Base-by-base conservation (phyloP, 92 coral and sea anemone genomes). In the Heteractis magnifica region DNA sequence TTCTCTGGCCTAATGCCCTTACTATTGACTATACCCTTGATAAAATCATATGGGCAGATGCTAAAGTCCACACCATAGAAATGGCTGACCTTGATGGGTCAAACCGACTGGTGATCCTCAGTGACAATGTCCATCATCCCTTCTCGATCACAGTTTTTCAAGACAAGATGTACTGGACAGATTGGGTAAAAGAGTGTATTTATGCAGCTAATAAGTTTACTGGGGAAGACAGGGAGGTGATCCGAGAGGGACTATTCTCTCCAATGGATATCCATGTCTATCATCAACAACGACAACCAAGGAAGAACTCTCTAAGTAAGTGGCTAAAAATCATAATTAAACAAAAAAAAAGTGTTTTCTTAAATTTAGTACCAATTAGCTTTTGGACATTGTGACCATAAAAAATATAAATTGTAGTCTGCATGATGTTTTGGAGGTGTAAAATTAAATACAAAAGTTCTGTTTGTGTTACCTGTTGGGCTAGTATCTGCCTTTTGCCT, bases 31-130 rank as follows among this genome's bases (percentile, higher is more conserved):
- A 90, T 80, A 89, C 96, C 41, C 84, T 84, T 18, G 87, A 93
- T 81, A 89, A 90, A 77, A 89, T 97, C 41, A 92, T 89, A 80
- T 96, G 99, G 99, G 91, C 92, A 77, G 99, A 96, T 85, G 94
- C 98, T 16, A 96, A 96, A 85, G 90, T 83, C 49, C 88, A 89
- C 86, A 90, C 92, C 52, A 92, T 96, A 75, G 97, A 96, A 76
- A 91, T 90, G 14, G 88, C 98, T 12, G 86, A 96, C 65, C 79
- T 96, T 23, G 87, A 94, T 79, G 99, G 99, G 10, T 72, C 86
- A 15, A 58, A 89, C 14, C 84, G 95, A 3, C 89, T 91, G 52
- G 88, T 84, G 51, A 84, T 96, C 19, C 65, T 88, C 26, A 91
- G 88, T 44, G 88, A 90, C 53, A 84, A 87, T 59, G 72, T 94